Percentiles rank a stretch among this genome's conserved stretches.
phyloP scores from a whole-genome alignment of 2,888 invertebrate species.

The Acanthosepion lycidas region DNA sequence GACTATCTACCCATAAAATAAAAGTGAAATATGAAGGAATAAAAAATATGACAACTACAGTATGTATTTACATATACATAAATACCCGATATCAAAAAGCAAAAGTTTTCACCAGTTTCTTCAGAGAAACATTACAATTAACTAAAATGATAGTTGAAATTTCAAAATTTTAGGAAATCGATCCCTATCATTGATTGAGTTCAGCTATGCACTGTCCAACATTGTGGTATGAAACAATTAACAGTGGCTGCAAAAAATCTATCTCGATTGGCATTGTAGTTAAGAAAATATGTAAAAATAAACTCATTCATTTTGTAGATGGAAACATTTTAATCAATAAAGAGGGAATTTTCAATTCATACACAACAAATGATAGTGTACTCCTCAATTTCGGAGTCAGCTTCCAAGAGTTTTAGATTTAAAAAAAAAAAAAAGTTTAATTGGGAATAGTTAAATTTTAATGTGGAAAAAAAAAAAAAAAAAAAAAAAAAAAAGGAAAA shows the following conservation, averaged over 20 bases:
- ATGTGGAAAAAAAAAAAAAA: background rate
- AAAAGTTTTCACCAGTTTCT: background rate
- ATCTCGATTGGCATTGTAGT: background rate
- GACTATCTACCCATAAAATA: background rate
- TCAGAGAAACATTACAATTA: background rate
- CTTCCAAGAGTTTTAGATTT: background rate
- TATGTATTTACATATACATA: background rate
- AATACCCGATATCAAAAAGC: background rate
- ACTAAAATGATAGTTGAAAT: background rate
- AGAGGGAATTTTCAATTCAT: constrained; percentile 33
- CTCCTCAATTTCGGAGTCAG: background rate
- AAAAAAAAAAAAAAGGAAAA: background rate
- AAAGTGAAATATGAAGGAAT: background rate
- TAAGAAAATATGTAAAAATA: background rate
- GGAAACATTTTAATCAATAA: constrained; percentile 33
- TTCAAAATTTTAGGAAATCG: background rate
- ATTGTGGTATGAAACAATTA: background rate
- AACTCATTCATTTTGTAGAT: constrained; percentile 33
- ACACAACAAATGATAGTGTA: background rate
- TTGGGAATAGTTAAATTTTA: background rate
- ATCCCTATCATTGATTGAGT: background rate
- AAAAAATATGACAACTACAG: background rate
- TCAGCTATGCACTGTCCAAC: background rate
- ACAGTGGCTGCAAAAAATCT: background rate
- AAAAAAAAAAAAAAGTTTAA: background rate